A percentile compares a stretch with the other conserved stretches of the same genome.
Evolutionary conservation across 1,140 invertebrate genomes (phyloP).

Genomic region (Lanistes nyassanus): DNA sequence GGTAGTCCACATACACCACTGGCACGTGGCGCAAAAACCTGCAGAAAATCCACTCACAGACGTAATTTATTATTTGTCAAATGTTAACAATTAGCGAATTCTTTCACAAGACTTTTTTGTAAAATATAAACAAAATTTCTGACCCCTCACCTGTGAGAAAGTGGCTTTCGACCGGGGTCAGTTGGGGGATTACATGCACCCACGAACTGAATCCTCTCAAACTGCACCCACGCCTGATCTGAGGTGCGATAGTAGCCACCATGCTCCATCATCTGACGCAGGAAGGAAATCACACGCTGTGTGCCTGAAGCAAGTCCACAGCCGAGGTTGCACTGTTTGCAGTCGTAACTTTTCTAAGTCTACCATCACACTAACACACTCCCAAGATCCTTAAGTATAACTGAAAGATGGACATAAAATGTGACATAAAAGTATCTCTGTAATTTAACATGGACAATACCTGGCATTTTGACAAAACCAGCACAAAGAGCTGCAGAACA

Average conservation of each 20-base stretch:
- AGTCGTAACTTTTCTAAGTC: too few relatives aligned
- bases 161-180: conserved; percentile 97
- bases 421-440: too few relatives aligned
- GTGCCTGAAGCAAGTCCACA: conserved; percentile 71
- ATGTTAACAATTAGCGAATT: neutral
- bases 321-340: too few relatives aligned
- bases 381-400: too few relatives aligned
- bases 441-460: too few relatives aligned
- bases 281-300: conserved; percentile 97
- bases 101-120: neutral
- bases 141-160: conserved; percentile 82
- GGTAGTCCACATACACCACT: conserved; percentile 99
- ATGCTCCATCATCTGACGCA: conserved; percentile 97
- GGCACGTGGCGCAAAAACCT: conserved; percentile 89
- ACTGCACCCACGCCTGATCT: conserved; percentile 95
- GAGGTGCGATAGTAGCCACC: conserved; percentile 84
- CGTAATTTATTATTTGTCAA: neutral
- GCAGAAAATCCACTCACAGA: neutral
- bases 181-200: conserved; percentile 99
- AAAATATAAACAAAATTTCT: neutral
- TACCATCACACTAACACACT: too few relatives aligned
- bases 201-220: conserved; percentile 99
- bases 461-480: too few relatives aligned
- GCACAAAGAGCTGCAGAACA: too few relatives aligned
- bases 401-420: neutral